Conservation (phyloP, 2,113 vertebrate species). For the Xiphophorus hellerii region DNA sequence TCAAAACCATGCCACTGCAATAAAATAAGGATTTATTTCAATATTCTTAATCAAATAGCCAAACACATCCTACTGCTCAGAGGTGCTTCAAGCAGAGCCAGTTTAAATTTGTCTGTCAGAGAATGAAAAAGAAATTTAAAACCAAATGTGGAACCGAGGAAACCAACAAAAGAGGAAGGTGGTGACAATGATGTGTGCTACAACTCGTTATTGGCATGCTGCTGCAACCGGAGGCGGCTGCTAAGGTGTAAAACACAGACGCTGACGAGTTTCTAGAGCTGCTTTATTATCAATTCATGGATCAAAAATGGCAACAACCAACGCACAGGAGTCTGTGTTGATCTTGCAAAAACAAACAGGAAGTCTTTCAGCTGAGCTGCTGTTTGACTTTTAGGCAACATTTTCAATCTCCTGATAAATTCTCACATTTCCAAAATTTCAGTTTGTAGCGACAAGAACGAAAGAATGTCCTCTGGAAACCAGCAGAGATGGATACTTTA, state of each 20-base stretch:
- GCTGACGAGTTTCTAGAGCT: not conserved
- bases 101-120: not conserved
- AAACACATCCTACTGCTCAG: not conserved
- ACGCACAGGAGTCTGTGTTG: not conserved
- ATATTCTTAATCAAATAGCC: too few relatives aligned
- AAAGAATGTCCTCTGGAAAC: not conserved
- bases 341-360: not conserved
- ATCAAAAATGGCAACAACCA: not conserved
- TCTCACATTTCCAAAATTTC: not conserved
- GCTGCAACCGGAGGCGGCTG: constrained; percentile 19
- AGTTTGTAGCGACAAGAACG: not conserved
- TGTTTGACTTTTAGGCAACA: not conserved
- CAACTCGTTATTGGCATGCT: constrained; percentile 21
- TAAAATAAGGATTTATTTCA: not conserved
- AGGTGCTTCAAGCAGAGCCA: not conserved
- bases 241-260: constrained; percentile 6
- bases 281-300: not conserved
- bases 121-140: constrained; percentile 8
- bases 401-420: not conserved
- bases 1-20: not conserved
- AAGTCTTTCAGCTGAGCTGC: not conserved
- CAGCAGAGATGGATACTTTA: not conserved
- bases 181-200: constrained; percentile 22
- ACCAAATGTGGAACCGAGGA: not conserved
- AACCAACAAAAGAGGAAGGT: constrained; percentile 12